Evolutionary conservation across 2,888 invertebrate species (phyloP).

Genomic region (Rhingia campestris): DNA sequence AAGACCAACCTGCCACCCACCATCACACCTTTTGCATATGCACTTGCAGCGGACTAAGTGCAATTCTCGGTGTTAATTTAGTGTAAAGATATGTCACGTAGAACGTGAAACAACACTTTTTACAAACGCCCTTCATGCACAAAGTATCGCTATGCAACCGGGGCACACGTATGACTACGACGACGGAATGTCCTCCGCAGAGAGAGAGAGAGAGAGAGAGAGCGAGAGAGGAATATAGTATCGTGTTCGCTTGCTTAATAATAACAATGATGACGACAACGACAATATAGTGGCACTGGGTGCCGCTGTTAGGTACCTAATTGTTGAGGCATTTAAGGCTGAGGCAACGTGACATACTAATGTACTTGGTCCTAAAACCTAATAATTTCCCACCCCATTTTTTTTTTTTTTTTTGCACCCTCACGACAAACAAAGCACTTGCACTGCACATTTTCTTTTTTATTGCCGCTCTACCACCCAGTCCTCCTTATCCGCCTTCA

Average conservation of each 20-base stretch:
- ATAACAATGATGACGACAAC: constrained; percentile 34
- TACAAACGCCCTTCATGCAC: constrained; percentile 23
- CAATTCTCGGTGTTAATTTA: constrained; percentile 68
- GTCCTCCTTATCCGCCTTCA: neutral
- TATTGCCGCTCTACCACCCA: neutral
- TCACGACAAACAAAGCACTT: neutral
- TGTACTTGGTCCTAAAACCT: constrained; percentile 74
- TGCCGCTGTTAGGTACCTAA: constrained; percentile 63
- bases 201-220: constrained; percentile 8
- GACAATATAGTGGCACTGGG: constrained; percentile 21
- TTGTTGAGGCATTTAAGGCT: constrained; percentile 68
- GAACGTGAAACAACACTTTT: constrained; percentile 56
- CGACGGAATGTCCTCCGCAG: constrained; percentile 10
- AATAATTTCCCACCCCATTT: constrained; percentile 55
- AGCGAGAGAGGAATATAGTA: constrained; percentile 23
- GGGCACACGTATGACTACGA: too few relatives aligned
- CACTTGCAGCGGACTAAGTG: constrained; percentile 42
- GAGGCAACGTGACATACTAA: constrained; percentile 59
- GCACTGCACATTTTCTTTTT: constrained; percentile 32
- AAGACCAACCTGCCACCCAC: neutral
- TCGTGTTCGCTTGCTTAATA: constrained; percentile 55
- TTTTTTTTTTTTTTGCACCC: too few relatives aligned
- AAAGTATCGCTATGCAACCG: constrained; percentile 35
- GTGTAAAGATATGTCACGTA: constrained; percentile 69
- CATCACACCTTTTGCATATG: neutral